Conservation (phyloP, 2,888 invertebrate species). For the Tiliacea citrago region DNA sequence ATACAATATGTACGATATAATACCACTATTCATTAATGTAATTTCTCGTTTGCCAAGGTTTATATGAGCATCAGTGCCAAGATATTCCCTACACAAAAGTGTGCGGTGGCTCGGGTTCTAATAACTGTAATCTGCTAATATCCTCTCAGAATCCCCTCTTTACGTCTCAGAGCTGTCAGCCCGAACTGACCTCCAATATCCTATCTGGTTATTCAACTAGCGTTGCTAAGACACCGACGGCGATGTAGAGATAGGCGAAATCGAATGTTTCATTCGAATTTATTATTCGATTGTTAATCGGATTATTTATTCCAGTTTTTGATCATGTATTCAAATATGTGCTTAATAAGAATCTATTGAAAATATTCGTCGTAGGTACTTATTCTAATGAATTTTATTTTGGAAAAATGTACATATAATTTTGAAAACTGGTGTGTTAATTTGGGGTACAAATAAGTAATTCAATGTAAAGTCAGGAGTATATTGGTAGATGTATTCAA, state of each 20-base stretch:
- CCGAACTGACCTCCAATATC: constrained; percentile 59
- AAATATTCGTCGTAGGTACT: not conserved
- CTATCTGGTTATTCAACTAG: constrained; percentile 57
- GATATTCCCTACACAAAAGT: constrained; percentile 37
- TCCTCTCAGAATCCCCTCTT: constrained; percentile 62
- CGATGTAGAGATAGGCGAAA: constrained; percentile 8
- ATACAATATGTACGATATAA: constrained; percentile 25
- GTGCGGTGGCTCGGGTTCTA: constrained; percentile 44
- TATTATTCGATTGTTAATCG: too few species aligned
- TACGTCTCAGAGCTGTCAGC: constrained; percentile 63
- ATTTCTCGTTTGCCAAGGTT: constrained; percentile 43
- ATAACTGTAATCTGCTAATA: constrained; percentile 59
- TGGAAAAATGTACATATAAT: not conserved
- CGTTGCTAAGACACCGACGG: constrained; percentile 35
- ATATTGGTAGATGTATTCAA: not conserved
- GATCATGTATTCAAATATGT: not conserved
- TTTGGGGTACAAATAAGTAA: not conserved
- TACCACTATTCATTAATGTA: constrained; percentile 33
- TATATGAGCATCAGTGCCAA: constrained; percentile 30
- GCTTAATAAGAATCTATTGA: not conserved
- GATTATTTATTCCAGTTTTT: constrained; percentile 11
- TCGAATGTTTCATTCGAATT: constrained; percentile 16
- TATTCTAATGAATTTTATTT: not conserved
- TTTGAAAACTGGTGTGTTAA: not conserved
- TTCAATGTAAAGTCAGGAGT: not conserved